Evolutionary conservation across 2,797 vertebrate species (phyloP).

Genomic region (Alca torda): DNA sequence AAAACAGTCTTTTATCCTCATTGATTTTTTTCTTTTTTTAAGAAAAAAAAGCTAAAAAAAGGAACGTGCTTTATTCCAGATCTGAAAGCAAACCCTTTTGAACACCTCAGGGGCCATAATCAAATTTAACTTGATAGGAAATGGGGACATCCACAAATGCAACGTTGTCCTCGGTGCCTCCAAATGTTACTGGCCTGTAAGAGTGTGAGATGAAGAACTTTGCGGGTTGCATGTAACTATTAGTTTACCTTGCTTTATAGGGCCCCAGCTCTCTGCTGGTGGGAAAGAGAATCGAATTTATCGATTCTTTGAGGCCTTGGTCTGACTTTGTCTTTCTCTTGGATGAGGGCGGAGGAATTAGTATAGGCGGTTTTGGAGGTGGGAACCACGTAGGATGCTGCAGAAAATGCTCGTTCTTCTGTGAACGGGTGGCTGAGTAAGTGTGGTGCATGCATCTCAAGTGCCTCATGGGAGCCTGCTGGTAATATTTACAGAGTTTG

Average conservation of each 20-base stretch:
- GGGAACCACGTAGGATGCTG: constrained; percentile 4
- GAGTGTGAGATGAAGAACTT: background rate
- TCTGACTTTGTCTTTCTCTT: constrained; percentile 2
- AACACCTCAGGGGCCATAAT: background rate
- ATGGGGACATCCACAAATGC: background rate
- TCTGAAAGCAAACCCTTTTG: background rate
- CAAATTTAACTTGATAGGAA: background rate
- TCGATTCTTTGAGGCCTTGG: background rate
- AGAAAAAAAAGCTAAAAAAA: background rate
- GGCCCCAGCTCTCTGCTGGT: background rate
- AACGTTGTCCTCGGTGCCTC: background rate
- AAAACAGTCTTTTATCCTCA: background rate
- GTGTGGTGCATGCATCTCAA: background rate
- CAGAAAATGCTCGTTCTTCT: background rate
- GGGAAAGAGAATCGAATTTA: background rate
- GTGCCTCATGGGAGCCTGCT: background rate
- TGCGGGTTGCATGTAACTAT: background rate
- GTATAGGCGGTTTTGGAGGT: background rate
- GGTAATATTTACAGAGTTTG: background rate
- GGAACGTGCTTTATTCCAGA: background rate
- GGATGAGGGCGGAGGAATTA: background rate
- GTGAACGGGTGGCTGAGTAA: background rate
- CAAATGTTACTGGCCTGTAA: background rate
- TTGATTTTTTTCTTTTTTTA: background rate
- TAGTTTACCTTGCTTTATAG: background rate